Evolutionary conservation across 2,888 invertebrate species (phyloP), one percentile per base, ranked within the genome.

Genomic region (Argynnis bischoffii): DNA sequence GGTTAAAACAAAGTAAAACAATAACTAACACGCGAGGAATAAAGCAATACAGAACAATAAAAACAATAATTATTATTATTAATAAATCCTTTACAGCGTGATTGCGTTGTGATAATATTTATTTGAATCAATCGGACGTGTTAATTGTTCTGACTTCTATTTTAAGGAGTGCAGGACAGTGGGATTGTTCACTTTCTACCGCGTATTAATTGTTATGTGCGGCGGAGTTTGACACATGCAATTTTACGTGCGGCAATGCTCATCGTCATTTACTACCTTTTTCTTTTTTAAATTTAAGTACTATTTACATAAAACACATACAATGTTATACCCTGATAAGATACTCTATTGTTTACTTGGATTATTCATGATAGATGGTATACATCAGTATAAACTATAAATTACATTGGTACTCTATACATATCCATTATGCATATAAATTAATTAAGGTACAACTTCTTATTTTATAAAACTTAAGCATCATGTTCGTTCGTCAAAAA

Each of bases 181-280:
- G 77, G 81, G 77, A 82, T 81, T 87, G 86, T 81, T 89, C 86
- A 86, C 92, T 92, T 91, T 92, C 92, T 92, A 91, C 85, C 85
- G 81, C 76, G 85, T 87, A 89, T 91, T 92, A 90, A 92, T 92
- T 91, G 89, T 90, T 89, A 91, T 90, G 91, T 89, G 85, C 85
- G 85, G 76, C 76, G 75, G 78, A 77, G 85, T 76, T 76, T 76
- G 78, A 77, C 85, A 78, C 92, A 92, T 91, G 92, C 92, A 92
- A 92, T 89, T 91, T 89, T 91, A 92, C 92, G 92, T 92, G 92
- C 85, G 81, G 79, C 81, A 79, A 86, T 90, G 89, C 83, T 83
- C 81, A 85, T 79, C 82, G 81, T 85, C 82, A 86, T 86, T 87
- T 81, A 16, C 16, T 48, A n/a, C 47, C 47, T 57, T 31, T 59